Conservation (phyloP, 2,888 invertebrate genomes). For the Myopa testacea region DNA sequence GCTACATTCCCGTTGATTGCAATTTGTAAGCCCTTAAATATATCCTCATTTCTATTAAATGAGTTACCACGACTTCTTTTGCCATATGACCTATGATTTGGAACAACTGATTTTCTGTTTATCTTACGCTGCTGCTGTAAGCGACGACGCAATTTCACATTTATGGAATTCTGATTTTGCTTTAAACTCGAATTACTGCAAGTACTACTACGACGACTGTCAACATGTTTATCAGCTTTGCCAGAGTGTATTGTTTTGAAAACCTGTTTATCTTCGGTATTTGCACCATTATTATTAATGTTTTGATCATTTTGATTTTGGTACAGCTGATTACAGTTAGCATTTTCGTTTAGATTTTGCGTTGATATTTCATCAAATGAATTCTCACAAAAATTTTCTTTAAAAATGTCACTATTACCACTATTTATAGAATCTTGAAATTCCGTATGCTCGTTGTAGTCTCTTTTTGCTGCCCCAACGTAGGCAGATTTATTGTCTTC, state of each 20-base stretch:
- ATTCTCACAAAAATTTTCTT: not conserved
- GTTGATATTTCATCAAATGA: too few species aligned
- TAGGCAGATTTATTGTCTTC: not conserved
- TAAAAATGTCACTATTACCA: not conserved
- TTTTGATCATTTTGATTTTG: constrained; percentile 31
- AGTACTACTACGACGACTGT: constrained; percentile 52
- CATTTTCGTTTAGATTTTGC: constrained; percentile 2
- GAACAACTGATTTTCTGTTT: not conserved
- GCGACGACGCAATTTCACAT: constrained; percentile 49
- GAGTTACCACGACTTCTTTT: constrained; percentile 44
- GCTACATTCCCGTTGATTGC: constrained; percentile 52
- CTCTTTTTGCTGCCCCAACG: not conserved
- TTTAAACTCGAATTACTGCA: constrained; percentile 54
- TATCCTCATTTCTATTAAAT: constrained; percentile 20
- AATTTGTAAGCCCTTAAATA: constrained; percentile 54
- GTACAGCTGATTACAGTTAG: not conserved
- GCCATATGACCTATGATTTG: constrained; percentile 41
- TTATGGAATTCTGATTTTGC: constrained; percentile 52
- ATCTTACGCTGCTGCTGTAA: constrained; percentile 42
- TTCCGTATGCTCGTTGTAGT: not conserved
- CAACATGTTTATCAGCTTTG: constrained; percentile 10
- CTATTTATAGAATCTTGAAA: not conserved
- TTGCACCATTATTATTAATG: constrained; percentile 15
- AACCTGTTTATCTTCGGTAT: constrained; percentile 5
- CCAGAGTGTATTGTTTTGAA: not conserved